Evolutionary conservation across 2,888 invertebrate genomes (phyloP), one percentile per base, ranked within the genome.

Genomic region (Galerucella calmariensis): DNA sequence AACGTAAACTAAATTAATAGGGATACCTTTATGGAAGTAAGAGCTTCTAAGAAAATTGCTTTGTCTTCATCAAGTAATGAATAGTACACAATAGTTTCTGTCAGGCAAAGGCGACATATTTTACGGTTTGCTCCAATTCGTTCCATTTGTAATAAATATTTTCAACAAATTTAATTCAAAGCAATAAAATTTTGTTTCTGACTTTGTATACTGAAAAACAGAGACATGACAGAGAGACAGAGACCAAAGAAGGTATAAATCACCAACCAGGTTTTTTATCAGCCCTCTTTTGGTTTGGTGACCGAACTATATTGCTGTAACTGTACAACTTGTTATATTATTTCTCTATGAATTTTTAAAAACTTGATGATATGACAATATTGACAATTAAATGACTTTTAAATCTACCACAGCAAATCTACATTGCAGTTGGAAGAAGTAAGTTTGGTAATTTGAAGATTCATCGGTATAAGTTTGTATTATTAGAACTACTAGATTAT

Each of bases 101-200:
- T 70, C 75, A 84, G 77, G 77, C 84, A 84, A 67, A 84, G 79
- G 24, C 84, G 79, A 77, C 84, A 84, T 69, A 76, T 74, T 59
- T 77, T 76, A 69, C 67, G 72, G 14, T 80, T 76, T 27, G 56
- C 51, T 71, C 41, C 14, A 62, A 63, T 53, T 35, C 61, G 67
- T 35, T 74, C 71, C 75, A 75, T 75, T 56, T 20, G 6, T 4
- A 48, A 48, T 12, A 14, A 20, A 56, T 20, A 56, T 6, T 20
- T 56, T 16, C 2, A 20, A 16, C 16, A 20, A 20, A 10, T 56
- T 20, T 56, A 56, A 56, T 56, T 56, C 10, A 56, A 56, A 20
- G 2, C 8, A 20, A 56, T 10, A 1, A 56, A 20, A 56, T 20
- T 56, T 10, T 56, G 10, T 56, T 56, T 56, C 20, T 16, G 35